Evolutionary conservation across 2,797 vertebrate species (phyloP).

Genomic region (Carcharodon carcharias): DNA sequence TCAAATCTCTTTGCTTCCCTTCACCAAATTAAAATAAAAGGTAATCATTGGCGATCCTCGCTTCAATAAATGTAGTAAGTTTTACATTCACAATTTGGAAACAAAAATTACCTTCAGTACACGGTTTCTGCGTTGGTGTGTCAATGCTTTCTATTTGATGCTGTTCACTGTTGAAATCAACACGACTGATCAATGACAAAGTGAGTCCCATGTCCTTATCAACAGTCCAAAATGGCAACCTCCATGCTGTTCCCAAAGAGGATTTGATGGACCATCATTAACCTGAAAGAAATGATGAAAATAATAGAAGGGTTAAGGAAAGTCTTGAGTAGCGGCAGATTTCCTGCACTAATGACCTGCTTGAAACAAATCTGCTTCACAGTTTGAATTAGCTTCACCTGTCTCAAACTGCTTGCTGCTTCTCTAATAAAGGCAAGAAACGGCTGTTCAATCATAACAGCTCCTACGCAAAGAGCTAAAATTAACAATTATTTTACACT

Average conservation of each 20-base stretch:
- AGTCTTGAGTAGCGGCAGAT: conserved; percentile 47
- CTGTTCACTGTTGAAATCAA: conserved; percentile 58
- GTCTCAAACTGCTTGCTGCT: conserved; percentile 62
- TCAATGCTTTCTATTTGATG: conserved; percentile 46
- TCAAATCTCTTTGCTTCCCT: background rate
- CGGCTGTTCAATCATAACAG: conserved; percentile 67
- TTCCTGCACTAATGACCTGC: conserved; percentile 57
- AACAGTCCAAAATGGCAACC: conserved; percentile 54
- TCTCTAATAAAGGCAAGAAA: conserved; percentile 67
- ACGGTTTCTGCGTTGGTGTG: conserved; percentile 48
- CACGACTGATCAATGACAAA: conserved; percentile 66
- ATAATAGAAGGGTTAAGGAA: conserved; percentile 45
- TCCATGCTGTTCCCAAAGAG: conserved; percentile 53
- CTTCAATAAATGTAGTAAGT: conserved; percentile 36
- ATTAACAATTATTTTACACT: conserved; percentile 72
- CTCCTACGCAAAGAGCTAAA: conserved; percentile 72
- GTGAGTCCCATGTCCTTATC: conserved; percentile 83
- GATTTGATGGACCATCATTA: conserved; percentile 51
- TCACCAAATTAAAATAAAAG: background rate
- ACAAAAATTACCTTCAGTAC: conserved; percentile 53
- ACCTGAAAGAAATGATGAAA: conserved; percentile 54
- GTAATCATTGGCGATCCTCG: background rate
- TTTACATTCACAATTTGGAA: conserved; percentile 25
- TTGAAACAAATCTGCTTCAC: conserved; percentile 59
- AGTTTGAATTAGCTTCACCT: conserved; percentile 63